Evolutionary conservation across 2,888 invertebrate genomes (phyloP).

Genomic region (Pandemis heparana): DNA sequence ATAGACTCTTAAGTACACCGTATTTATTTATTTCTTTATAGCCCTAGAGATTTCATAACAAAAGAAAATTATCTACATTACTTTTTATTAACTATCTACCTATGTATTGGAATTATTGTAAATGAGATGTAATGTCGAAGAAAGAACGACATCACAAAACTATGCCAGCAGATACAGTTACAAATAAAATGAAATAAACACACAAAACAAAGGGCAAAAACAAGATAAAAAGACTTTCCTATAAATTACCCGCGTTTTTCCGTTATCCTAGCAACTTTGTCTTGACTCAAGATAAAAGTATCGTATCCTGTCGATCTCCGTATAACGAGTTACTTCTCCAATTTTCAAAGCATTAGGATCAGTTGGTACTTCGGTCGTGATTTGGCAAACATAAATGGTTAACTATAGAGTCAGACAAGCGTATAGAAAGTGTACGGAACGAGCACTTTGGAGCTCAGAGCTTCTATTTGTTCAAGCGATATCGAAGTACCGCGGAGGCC

Average conservation of each 20-base stretch:
- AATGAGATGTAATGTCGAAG: not conserved
- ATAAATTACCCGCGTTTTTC: constrained; percentile 3
- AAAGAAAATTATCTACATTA: too few species aligned
- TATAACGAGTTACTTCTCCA: constrained; percentile 1
- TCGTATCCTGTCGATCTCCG: not conserved
- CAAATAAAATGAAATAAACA: not conserved
- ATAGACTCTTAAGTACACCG: too few species aligned
- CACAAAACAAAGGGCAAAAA: not conserved
- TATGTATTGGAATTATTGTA: not conserved
- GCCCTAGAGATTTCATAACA: too few species aligned
- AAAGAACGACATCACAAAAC: not conserved
- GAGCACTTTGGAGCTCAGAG: not conserved
- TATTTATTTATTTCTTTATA: too few species aligned
- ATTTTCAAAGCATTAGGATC: constrained; percentile 10
- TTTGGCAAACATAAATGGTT: not conserved
- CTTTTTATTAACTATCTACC: too few species aligned
- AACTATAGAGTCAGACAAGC: not conserved
- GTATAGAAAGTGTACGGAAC: not conserved
- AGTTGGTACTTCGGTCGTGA: not conserved
- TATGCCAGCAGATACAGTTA: not conserved
- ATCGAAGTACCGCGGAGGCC: too few species aligned
- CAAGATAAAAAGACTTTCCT: not conserved
- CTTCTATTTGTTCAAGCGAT: too few species aligned
- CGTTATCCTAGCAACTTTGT: not conserved
- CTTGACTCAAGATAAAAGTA: constrained; percentile 3